Conservation (phyloP, 1,140 invertebrate species). For the Lucilia cuprina region DNA sequence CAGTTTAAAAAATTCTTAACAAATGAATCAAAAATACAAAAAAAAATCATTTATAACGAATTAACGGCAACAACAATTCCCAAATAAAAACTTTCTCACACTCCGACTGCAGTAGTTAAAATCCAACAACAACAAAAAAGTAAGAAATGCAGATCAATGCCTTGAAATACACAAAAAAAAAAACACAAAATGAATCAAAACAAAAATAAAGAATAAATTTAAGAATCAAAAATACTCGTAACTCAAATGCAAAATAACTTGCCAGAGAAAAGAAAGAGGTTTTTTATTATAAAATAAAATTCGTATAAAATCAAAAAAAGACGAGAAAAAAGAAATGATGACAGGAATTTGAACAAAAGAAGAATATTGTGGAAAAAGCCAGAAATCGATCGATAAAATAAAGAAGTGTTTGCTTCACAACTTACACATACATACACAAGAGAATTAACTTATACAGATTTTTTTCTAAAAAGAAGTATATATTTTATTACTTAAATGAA, state of each 20-base stretch:
- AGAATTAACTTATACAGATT: too few species aligned
- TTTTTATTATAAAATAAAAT: not conserved
- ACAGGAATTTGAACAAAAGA: not conserved
- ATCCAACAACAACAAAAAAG: too few species aligned
- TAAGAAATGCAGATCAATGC: not conserved
- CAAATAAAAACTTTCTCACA: not conserved
- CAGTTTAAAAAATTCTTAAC: constrained; percentile 8
- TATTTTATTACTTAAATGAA: too few species aligned
- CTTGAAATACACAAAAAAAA: not conserved
- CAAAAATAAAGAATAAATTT: not conserved
- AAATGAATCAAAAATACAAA: not conserved
- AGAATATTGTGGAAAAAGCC: not conserved
- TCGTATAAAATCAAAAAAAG: not conserved
- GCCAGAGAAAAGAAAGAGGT: not conserved
- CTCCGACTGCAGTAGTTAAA: not conserved
- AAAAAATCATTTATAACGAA: not conserved
- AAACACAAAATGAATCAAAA: not conserved
- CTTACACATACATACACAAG: too few species aligned
- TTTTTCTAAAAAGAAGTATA: too few species aligned
- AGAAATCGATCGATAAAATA: not conserved
- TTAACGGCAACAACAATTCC: not conserved
- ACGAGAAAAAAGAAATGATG: not conserved
- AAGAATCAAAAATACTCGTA: not conserved
- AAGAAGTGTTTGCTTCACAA: too few species aligned
- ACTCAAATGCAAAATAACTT: constrained; percentile 11